These are phyloP conservation scores for Heliocidaris tuberculata DNA, from an alignment of 35 echinoderm and acorn worm species.

Conservation along the genomic window DNA sequence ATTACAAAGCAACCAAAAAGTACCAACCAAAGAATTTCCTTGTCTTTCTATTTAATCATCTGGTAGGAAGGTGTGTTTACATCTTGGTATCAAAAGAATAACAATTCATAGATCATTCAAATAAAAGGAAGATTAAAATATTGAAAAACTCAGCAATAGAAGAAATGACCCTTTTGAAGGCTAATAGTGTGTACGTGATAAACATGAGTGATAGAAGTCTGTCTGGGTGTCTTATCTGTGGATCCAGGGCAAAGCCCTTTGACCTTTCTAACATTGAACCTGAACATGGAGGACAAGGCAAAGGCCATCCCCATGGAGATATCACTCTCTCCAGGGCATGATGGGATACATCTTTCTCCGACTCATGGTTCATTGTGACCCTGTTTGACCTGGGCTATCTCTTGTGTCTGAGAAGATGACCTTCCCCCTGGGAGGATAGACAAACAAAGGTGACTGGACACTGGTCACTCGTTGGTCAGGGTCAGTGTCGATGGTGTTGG, in stretches of 20 bases:
- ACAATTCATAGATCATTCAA: slow-evolving; percentile 12
- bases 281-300: slow-evolving; percentile 15
- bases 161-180: background rate
- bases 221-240: background rate
- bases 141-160: background rate
- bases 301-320: background rate
- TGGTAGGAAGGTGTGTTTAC: background rate
- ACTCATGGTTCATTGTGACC: background rate
- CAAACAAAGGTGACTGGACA: background rate
- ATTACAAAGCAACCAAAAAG: background rate
- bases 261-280: slow-evolving; percentile 9
- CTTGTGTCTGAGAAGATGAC: background rate
- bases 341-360: background rate
- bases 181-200: slow-evolving; percentile 10
- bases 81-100: background rate
- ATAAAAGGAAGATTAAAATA: background rate
- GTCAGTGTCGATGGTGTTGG: background rate
- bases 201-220: background rate
- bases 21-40: background rate
- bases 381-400: background rate
- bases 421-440: background rate
- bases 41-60: background rate
- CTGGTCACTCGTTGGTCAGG: background rate
- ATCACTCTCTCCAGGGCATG: background rate
- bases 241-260: background rate